Percentiles rank a stretch among this genome's conserved stretches.
Conservation (phyloP, 2,888 invertebrate genomes). For the Himalopsyche anomala region DNA sequence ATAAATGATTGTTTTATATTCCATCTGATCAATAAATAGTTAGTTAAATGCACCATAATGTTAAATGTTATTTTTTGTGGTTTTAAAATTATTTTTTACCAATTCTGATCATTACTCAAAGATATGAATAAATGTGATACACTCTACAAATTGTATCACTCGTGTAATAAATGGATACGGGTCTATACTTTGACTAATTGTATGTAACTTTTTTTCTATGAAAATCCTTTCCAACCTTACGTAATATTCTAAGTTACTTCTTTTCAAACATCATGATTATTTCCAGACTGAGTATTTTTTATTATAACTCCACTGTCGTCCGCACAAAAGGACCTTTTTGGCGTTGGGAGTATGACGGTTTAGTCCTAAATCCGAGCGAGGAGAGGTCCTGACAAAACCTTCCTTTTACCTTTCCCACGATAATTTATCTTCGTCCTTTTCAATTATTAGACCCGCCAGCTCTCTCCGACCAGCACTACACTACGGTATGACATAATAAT, state of each 20-base stretch:
- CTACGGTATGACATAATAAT: background rate
- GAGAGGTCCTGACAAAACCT: conserved; percentile 47
- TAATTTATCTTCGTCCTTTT: conserved; percentile 53
- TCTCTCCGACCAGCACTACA: conserved; percentile 18
- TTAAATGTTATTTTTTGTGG: too few species aligned
- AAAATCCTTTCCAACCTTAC: background rate
- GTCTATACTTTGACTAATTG: too few species aligned
- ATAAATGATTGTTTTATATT: too few species aligned
- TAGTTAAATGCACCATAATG: too few species aligned
- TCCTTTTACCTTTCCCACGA: conserved; percentile 49
- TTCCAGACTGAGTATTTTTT: conserved; percentile 1
- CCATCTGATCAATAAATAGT: too few species aligned
- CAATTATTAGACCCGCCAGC: conserved; percentile 37
- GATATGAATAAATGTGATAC: too few species aligned
- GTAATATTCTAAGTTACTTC: background rate
- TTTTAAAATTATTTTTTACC: too few species aligned
- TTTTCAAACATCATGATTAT: conserved; percentile 23
- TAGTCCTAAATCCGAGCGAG: conserved; percentile 47
- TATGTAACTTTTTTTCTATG: background rate
- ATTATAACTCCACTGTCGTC: background rate
- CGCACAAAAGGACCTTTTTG: conserved; percentile 35
- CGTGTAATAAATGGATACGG: too few species aligned
- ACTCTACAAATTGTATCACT: too few species aligned
- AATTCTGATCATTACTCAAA: too few species aligned
- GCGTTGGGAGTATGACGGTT: conserved; percentile 37